Conservation (phyloP, 35 echinoderm and acorn worm genomes). For the Ptychodera flava region DNA sequence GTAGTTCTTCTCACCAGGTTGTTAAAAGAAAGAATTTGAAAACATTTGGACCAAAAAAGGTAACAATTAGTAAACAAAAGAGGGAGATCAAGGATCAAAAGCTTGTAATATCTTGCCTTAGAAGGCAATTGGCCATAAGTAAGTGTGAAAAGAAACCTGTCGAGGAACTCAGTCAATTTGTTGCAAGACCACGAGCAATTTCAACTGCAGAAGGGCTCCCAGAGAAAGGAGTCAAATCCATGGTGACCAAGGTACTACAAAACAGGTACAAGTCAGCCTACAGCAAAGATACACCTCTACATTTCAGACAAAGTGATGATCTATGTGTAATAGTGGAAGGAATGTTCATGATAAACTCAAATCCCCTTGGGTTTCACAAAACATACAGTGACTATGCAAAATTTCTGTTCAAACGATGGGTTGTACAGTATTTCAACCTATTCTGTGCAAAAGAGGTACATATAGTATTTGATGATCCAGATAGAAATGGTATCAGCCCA, state of each 20-base stretch:
- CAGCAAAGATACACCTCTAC: no score
- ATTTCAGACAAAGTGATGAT: slow-evolving; percentile 8
- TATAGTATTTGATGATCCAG: slow-evolving; percentile 43
- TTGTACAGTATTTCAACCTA: background rate
- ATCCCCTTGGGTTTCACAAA: background rate
- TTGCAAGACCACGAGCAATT: slow-evolving; percentile 17
- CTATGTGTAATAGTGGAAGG: no score
- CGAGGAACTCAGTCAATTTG: slow-evolving; percentile 14
- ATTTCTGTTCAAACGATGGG: slow-evolving; percentile 38
- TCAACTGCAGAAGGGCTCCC: slow-evolving; percentile 16
- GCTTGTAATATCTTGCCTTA: slow-evolving; percentile 29
- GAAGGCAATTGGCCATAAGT: slow-evolving; percentile 34
- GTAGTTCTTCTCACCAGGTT: slow-evolving; percentile 3
- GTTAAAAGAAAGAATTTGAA: slow-evolving; percentile 22
- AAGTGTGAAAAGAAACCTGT: slow-evolving; percentile 21
- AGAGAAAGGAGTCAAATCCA: slow-evolving; percentile 11
- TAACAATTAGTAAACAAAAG: slow-evolving; percentile 17
- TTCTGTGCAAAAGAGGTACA: slow-evolving; percentile 26
- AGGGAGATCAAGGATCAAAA: slow-evolving; percentile 29
- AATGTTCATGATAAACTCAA: background rate
- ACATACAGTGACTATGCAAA: slow-evolving; percentile 34
- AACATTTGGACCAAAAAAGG: slow-evolving; percentile 3
- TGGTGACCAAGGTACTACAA: slow-evolving; percentile 8
- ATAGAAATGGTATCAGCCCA: slow-evolving; percentile 32
- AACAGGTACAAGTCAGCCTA: background rate